Evolutionary conservation across 2,113 vertebrate species (phyloP).

Genomic region (Myiozetetes cayanensis): DNA sequence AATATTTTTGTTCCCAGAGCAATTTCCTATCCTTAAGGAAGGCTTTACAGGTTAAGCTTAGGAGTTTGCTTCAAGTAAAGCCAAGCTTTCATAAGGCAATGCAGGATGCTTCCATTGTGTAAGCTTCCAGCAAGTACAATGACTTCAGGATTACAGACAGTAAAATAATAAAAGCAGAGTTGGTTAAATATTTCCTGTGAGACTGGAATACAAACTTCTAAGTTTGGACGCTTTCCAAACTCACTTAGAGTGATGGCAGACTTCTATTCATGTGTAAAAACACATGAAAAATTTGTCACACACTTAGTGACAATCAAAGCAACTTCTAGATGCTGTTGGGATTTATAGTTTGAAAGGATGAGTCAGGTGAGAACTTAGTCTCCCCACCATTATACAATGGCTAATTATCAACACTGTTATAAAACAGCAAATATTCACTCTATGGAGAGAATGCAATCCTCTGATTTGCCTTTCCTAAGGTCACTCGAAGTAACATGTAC

Average conservation of each 20-base stretch:
- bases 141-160: not conserved
- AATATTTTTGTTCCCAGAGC: not conserved
- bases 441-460: not conserved
- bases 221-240: not conserved
- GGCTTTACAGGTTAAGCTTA: not conserved
- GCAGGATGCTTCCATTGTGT: not conserved
- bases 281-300: not conserved
- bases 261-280: not conserved
- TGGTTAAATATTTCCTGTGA: not conserved
- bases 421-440: not conserved
- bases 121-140: not conserved
- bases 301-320: not conserved
- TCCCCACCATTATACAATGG: not conserved
- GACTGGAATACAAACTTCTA: not conserved
- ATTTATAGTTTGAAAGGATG: not conserved
- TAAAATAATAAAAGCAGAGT: not conserved
- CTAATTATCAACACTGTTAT: not conserved
- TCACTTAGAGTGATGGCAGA: not conserved
- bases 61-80: not conserved
- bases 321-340: not conserved
- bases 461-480: not conserved
- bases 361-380: not conserved
- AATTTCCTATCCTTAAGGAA: not conserved
- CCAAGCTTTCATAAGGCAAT: not conserved
- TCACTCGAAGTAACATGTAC: not conserved